phyloP scores from a whole-genome alignment of 2,797 vertebrate genomes.

The Chrysocyon brachyurus region DNA sequence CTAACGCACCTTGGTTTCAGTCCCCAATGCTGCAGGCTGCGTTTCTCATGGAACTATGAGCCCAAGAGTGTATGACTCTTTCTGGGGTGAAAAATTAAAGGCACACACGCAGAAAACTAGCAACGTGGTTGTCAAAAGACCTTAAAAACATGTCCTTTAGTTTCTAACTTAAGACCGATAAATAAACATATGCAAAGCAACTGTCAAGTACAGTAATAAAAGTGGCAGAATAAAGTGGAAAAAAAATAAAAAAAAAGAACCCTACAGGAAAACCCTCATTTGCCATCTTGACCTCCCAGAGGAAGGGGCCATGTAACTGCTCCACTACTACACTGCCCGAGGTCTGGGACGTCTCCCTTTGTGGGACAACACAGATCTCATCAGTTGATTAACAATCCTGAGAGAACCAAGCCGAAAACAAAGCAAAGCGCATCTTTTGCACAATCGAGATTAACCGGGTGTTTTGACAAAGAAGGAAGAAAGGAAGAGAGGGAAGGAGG shows the following conservation, averaged over 20 bases:
- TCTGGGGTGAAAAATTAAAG: background rate
- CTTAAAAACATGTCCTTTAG: background rate
- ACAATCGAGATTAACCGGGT: background rate
- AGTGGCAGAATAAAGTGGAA: background rate
- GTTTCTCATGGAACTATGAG: background rate
- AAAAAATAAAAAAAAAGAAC: background rate
- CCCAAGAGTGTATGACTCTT: background rate
- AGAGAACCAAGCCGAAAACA: background rate
- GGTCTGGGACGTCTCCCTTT: background rate
- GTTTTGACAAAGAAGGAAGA: background rate
- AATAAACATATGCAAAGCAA: background rate
- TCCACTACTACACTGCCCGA: background rate
- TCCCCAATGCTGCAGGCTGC: background rate
- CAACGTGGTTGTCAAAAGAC: background rate
- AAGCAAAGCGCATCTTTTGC: background rate
- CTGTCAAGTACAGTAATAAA: background rate
- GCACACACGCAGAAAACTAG: background rate
- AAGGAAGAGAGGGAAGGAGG: background rate
- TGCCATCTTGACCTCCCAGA: too few species aligned
- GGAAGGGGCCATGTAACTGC: background rate
- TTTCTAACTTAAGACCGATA: background rate
- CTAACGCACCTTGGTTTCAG: background rate
- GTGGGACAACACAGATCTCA: background rate
- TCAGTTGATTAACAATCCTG: background rate
- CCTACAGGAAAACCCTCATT: background rate